Percentiles rank a stretch among this genome's conserved stretches.
Evolutionary conservation across 2,888 invertebrate genomes (phyloP).

Genomic region (Rhopalosiphum nymphaeae): DNA sequence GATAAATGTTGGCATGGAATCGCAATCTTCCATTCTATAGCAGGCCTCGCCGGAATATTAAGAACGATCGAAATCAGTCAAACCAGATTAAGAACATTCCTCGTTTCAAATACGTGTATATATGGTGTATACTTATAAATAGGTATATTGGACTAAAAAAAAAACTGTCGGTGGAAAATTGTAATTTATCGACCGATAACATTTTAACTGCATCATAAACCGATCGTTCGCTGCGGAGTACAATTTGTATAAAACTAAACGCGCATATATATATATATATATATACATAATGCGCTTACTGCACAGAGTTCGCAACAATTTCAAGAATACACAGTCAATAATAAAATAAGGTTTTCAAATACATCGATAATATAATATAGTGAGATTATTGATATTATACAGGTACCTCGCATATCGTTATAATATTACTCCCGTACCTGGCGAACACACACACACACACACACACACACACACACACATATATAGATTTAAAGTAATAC

Average conservation of each 20-base stretch:
- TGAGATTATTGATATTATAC: not conserved
- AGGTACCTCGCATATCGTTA: not conserved
- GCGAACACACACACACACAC: not conserved
- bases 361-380: not conserved
- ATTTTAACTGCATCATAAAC: not conserved
- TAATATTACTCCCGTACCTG: not conserved
- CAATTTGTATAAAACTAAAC: not conserved
- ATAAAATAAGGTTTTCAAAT: not conserved
- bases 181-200: constrained; percentile 13
- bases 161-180: not conserved
- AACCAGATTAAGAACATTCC: not conserved
- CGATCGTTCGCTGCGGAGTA: not conserved
- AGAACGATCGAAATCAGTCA: not conserved
- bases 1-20: not conserved
- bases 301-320: not conserved
- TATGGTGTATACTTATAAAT: not conserved
- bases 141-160: not conserved
- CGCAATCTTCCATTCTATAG: not conserved
- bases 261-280: not conserved
- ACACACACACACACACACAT: no score
- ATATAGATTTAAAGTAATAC: not conserved
- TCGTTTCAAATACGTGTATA: not conserved
- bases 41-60: not conserved
- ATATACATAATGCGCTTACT: not conserved
- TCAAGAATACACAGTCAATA: not conserved